phyloP scores from a whole-genome alignment of 2,888 invertebrate species.

The Tiliacea aurago region DNA sequence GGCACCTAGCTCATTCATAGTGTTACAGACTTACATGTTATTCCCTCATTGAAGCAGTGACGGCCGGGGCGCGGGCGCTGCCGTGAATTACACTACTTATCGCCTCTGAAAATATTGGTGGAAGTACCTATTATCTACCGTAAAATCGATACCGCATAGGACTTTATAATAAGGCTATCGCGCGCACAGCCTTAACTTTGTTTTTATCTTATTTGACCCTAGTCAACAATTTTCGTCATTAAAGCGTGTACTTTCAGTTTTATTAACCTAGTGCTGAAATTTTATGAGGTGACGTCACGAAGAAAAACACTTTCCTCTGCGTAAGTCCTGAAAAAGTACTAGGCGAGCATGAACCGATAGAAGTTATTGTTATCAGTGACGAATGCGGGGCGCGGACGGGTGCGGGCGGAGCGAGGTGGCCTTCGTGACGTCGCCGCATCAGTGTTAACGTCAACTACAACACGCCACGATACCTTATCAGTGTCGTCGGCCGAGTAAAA shows the following conservation, averaged over 20 bases:
- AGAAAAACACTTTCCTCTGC: slow-evolving; percentile 82
- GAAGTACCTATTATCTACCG: background rate
- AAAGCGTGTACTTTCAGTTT: slow-evolving; percentile 20
- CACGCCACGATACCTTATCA: slow-evolving; percentile 83
- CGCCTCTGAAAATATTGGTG: slow-evolving; percentile 29
- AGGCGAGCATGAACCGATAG: slow-evolving; percentile 84
- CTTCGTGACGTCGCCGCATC: slow-evolving; percentile 81
- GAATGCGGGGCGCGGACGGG: slow-evolving; percentile 67
- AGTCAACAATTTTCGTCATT: background rate
- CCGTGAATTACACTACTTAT: background rate
- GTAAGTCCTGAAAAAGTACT: slow-evolving; percentile 86
- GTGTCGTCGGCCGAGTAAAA: slow-evolving; percentile 65
- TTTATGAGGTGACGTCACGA: slow-evolving; percentile 69
- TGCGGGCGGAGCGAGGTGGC: slow-evolving; percentile 68
- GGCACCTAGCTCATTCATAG: slow-evolving; percentile 27
- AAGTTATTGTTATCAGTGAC: slow-evolving; percentile 84
- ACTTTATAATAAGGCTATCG: background rate
- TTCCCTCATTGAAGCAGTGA: background rate
- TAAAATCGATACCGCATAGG: background rate
- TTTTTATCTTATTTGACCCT: background rate
- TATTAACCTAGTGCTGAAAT: slow-evolving; percentile 31
- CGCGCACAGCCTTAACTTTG: too few species aligned
- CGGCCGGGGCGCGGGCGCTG: background rate
- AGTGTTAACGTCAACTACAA: slow-evolving; percentile 75
- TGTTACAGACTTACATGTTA: background rate